These are phyloP conservation scores for Novumbra hubbsi DNA, from an alignment of 2,797 vertebrate genomes.

Conservation along the genomic window DNA sequence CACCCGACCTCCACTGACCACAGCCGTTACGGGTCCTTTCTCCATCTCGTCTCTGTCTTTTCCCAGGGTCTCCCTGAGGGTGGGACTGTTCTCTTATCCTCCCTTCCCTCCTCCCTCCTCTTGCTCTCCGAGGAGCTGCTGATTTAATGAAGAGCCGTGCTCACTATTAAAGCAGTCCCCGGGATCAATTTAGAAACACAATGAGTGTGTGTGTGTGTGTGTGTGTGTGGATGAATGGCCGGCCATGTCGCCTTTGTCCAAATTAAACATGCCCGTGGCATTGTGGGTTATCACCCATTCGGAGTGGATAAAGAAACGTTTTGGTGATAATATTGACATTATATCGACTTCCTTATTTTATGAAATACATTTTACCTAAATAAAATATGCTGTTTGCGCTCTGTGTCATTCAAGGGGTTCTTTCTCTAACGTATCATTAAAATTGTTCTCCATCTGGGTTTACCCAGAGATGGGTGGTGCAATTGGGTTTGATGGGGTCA, in stretches of 20 bases:
- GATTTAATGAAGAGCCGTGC: conserved; percentile 3
- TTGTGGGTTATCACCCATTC: not conserved
- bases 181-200: not conserved
- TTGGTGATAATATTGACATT: too few species aligned
- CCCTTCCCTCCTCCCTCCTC: not conserved
- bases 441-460: too few species aligned
- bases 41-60: not conserved
- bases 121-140: not conserved
- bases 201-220: not conserved
- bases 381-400: too few species aligned
- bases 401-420: too few species aligned
- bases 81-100: not conserved
- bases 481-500: too few species aligned
- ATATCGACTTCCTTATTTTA: too few species aligned
- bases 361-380: too few species aligned
- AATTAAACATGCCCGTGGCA: not conserved
- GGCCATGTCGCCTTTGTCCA: not conserved
- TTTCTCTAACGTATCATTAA: too few species aligned
- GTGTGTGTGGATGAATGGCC: conserved; percentile 12
- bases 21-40: conserved; percentile 9
- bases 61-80: not conserved
- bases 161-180: not conserved
- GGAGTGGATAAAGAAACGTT: too few species aligned
- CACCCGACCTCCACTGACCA: not conserved
- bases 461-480: too few species aligned